These are phyloP conservation scores for Odobenus rosmarus DNA, from an alignment of 2,113 vertebrate genomes.

Conservation along the genomic window DNA sequence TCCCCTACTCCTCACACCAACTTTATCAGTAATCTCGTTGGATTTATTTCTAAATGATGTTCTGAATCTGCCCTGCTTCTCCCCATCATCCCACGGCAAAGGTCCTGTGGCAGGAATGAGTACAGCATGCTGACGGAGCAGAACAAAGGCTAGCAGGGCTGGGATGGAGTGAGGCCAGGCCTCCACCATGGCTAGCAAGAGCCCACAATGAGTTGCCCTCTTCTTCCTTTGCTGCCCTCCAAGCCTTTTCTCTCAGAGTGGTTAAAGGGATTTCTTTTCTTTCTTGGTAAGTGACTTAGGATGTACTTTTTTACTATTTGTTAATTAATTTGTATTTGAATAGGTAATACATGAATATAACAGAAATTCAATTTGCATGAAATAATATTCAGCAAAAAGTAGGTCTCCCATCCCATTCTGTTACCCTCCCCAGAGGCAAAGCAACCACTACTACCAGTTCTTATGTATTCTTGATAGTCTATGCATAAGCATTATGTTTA, in stretches of 20 bases:
- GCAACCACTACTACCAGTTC: neutral
- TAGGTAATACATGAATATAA: conserved; percentile 40
- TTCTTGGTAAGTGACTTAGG: neutral
- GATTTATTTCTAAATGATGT: neutral
- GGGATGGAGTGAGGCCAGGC: accelerated
- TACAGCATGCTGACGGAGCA: accelerated
- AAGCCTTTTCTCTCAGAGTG: neutral
- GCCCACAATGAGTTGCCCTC: neutral
- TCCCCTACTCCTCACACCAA: neutral
- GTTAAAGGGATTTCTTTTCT: neutral
- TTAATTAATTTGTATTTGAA: conserved; percentile 41
- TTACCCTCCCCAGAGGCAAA: neutral
- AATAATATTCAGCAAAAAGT: conserved; percentile 22
- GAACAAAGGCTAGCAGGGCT: neutral
- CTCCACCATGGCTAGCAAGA: neutral
- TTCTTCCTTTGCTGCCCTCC: neutral
- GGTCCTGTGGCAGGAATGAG: neutral
- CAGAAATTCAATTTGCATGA: conserved; percentile 38
- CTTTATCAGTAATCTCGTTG: neutral
- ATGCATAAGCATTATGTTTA: neutral
- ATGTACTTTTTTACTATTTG: neutral
- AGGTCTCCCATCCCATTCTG: conserved; percentile 37
- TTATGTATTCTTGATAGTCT: neutral
- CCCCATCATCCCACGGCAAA: neutral
- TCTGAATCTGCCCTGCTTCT: neutral